Evolutionary conservation across 2,888 invertebrate genomes (phyloP).

Genomic region (Enchytraeus crypticus): DNA sequence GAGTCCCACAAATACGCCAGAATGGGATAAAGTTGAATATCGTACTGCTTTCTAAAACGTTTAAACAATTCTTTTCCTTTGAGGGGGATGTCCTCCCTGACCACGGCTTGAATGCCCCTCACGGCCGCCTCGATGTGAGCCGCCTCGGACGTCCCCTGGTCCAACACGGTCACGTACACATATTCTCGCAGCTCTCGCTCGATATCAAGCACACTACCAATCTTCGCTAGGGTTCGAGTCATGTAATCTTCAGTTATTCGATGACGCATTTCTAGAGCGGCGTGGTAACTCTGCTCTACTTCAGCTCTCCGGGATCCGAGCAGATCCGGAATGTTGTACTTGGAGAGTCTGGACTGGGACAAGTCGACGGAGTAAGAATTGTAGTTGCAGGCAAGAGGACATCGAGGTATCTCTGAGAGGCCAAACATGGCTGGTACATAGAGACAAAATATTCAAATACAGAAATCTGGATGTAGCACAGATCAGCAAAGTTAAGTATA

Average conservation of each 20-base stretch:
- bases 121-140: constrained; percentile 8
- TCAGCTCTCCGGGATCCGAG: not conserved
- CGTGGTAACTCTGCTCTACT: not conserved
- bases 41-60: too few relatives aligned
- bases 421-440: not conserved
- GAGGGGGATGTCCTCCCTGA: constrained; percentile 1
- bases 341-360: constrained; percentile 16
- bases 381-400: constrained; percentile 11
- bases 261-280: constrained; percentile 10
- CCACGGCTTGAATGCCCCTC: not conserved
- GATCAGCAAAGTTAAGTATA: too few relatives aligned
- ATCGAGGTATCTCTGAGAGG: not conserved
- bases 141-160: constrained; percentile 3
- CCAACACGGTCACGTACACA: constrained; percentile 9
- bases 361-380: constrained; percentile 11
- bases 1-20: too few relatives aligned
- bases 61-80: too few relatives aligned
- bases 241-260: not conserved
- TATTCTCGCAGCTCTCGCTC: constrained; percentile 7
- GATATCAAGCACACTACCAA: not conserved
- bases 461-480: too few relatives aligned
- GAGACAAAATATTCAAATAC: not conserved
- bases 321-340: constrained; percentile 4
- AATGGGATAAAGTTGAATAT: too few relatives aligned
- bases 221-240: not conserved